Evolutionary conservation across 2,888 invertebrate genomes (phyloP).

Genomic region (Philhelius pedissequus): DNA sequence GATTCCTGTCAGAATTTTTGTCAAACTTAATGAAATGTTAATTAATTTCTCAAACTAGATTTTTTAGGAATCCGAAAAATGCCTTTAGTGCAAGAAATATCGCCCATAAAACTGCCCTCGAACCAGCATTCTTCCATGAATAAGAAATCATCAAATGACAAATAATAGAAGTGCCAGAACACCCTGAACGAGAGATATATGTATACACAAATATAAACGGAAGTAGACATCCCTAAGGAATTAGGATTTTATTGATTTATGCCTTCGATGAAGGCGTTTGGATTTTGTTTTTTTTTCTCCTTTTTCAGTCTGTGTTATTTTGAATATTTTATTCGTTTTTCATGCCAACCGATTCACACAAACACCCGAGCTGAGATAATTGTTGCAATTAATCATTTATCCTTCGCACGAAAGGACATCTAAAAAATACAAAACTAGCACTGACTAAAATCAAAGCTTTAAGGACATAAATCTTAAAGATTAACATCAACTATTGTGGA

Average conservation of each 20-base stretch:
- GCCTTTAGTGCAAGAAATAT: background rate
- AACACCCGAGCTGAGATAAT: slow-evolving; percentile 40
- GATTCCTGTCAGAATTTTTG: no score
- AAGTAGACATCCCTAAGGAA: slow-evolving; percentile 37
- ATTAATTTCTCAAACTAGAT: background rate
- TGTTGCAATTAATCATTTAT: slow-evolving; percentile 59
- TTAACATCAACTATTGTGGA: slow-evolving; percentile 25
- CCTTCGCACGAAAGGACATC: background rate
- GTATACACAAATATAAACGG: background rate
- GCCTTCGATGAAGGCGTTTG: slow-evolving; percentile 32
- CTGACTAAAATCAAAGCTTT: slow-evolving; percentile 44
- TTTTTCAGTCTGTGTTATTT: background rate
- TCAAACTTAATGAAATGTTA: background rate
- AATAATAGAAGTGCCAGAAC: slow-evolving; percentile 19
- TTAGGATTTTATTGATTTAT: slow-evolving; percentile 62
- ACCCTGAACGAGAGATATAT: background rate
- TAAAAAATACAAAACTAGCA: background rate
- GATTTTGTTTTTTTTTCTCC: background rate
- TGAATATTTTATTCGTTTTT: slow-evolving; percentile 38
- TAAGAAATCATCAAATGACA: slow-evolving; percentile 33
- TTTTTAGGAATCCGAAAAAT: background rate
- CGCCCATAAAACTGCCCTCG: background rate
- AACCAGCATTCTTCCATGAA: slow-evolving; percentile 9
- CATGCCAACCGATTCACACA: slow-evolving; percentile 2
- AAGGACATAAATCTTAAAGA: slow-evolving; percentile 62